These are phyloP conservation scores for Struthidea cinerea DNA, from an alignment of 2,113 vertebrate species.

Conservation along the genomic window DNA sequence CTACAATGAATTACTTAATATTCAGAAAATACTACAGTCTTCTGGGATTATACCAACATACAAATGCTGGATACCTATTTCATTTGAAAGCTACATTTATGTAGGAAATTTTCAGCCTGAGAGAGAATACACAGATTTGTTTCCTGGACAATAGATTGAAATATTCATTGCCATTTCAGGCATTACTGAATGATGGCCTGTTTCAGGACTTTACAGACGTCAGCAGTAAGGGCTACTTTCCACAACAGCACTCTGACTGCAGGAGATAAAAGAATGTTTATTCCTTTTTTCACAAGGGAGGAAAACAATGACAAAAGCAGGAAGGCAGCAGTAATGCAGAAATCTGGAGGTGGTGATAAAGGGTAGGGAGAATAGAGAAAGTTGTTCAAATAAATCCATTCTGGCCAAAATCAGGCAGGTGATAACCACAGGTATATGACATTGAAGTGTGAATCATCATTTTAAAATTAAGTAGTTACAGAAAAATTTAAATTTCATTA, in stretches of 20 bases:
- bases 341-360: slow-evolving; percentile 32
- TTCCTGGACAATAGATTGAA: background rate
- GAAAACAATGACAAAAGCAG: slow-evolving; percentile 55
- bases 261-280: slow-evolving; percentile 40
- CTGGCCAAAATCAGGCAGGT: background rate
- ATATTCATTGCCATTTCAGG: background rate
- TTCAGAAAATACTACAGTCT: background rate
- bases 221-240: slow-evolving; percentile 32
- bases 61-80: background rate
- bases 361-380: background rate
- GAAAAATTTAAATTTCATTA: background rate
- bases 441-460: background rate
- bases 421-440: background rate
- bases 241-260: slow-evolving; percentile 13
- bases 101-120: background rate
- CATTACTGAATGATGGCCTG: background rate
- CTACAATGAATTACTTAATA: background rate
- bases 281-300: background rate
- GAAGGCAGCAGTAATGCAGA: slow-evolving; percentile 31
- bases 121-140: background rate
- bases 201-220: background rate
- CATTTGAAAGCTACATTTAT: background rate
- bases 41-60: background rate
- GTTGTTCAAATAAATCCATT: slow-evolving; percentile 4
- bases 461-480: background rate